Evolutionary conservation across 2,113 vertebrate genomes (phyloP).

Genomic region (Xerus inauris): DNA sequence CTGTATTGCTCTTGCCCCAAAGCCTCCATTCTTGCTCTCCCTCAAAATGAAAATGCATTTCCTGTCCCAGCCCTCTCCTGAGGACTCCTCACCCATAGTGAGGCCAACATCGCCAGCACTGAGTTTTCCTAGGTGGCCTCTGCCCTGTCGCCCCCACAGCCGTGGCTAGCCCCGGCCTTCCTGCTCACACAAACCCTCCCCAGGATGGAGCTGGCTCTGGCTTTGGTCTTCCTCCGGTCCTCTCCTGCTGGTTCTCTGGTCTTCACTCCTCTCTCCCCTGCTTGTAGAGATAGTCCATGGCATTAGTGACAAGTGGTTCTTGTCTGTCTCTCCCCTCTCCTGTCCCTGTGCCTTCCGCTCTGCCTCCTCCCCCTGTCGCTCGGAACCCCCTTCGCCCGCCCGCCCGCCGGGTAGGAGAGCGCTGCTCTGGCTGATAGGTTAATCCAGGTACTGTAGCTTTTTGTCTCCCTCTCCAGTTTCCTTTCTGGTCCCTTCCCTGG

Average conservation of each 20-base stretch:
- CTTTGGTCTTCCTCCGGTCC: constrained; percentile 65
- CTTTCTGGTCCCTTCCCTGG: constrained; percentile 18
- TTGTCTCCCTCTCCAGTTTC: constrained; percentile 55
- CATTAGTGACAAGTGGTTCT: constrained; percentile 81
- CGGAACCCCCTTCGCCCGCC: constrained; percentile 71
- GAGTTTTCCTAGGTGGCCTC: neutral
- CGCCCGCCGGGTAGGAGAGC: constrained; percentile 91
- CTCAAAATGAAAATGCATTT: neutral
- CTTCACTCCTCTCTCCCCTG: constrained; percentile 76
- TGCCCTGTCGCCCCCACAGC: neutral
- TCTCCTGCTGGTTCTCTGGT: constrained; percentile 74
- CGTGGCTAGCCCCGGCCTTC: neutral
- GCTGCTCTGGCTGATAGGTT: constrained; percentile 98
- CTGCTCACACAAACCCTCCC: neutral
- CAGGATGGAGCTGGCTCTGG: constrained; percentile 62
- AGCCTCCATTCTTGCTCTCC: neutral
- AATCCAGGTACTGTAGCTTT: constrained; percentile 94
- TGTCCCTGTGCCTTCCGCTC: constrained; percentile 73
- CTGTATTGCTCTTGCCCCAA: neutral
- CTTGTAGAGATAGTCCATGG: constrained; percentile 79
- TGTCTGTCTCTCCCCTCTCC: constrained; percentile 77
- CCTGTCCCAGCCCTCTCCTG: neutral
- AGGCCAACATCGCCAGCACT: neutral
- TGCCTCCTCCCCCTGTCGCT: constrained; percentile 80
- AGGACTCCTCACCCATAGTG: neutral